These are phyloP conservation scores for Trogon surrucura DNA, from an alignment of 2,113 vertebrate species.

Conservation along the genomic window DNA sequence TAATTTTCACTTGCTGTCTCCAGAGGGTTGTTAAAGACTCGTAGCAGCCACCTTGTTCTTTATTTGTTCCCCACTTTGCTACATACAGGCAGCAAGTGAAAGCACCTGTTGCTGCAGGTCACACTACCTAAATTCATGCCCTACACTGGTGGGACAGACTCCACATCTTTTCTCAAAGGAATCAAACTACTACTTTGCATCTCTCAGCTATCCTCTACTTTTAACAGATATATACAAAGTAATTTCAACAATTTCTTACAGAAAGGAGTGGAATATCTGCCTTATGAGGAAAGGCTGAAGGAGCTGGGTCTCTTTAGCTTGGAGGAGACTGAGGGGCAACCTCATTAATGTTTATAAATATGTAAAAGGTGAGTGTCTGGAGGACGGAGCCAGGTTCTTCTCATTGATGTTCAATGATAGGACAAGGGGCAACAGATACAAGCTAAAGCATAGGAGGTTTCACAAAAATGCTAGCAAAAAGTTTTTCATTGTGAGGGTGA, in stretches of 20 bases:
- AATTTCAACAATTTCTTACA: background rate
- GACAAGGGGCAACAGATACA: no score
- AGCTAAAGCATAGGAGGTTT: no score
- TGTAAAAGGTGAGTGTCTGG: no score
- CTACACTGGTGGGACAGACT: background rate
- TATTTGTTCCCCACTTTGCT: background rate
- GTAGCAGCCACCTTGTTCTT: background rate
- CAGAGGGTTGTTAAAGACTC: background rate
- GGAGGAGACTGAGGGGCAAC: no score
- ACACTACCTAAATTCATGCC: background rate
- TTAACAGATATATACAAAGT: background rate
- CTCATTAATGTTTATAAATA: no score
- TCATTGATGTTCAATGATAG: no score
- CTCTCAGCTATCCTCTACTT: background rate
- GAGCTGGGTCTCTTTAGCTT: no score
- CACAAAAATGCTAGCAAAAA: no score
- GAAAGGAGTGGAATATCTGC: background rate
- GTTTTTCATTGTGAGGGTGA: no score
- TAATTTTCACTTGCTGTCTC: background rate
- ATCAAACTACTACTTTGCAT: background rate
- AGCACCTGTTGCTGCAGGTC: background rate
- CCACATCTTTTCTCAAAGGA: background rate
- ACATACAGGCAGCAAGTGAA: background rate
- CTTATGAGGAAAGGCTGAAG: no score
- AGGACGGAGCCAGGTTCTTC: no score